These are phyloP conservation scores for Desmophyllum pertusum DNA, from an alignment of 92 coral and sea anemone species.

Conservation along the genomic window DNA sequence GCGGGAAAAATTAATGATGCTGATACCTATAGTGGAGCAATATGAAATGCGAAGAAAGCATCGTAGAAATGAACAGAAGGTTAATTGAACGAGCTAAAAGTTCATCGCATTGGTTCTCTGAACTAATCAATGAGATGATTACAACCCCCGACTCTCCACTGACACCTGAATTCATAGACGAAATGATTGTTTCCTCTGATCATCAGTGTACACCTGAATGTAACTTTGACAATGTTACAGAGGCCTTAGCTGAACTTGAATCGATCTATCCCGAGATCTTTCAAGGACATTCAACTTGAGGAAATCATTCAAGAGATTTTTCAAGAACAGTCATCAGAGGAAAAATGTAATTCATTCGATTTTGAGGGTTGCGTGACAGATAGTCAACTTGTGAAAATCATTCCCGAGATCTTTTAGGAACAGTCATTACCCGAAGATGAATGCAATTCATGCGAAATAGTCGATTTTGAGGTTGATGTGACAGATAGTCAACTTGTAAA, in stretches of 20 bases:
- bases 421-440: no score
- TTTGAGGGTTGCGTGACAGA: no score
- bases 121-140: background rate
- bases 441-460: no score
- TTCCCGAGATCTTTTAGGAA: no score
- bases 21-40: constrained; percentile 1
- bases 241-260: background rate
- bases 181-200: background rate
- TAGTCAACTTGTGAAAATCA: no score
- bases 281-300: no score
- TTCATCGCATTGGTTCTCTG: constrained; percentile 2
- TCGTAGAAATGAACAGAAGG: background rate
- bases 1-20: constrained; percentile 4
- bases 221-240: background rate
- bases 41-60: constrained; percentile 9
- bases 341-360: no score
- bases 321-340: no score
- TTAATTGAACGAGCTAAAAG: background rate
- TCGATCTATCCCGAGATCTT: background rate
- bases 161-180: background rate
- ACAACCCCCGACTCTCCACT: background rate
- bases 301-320: no score
- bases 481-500: background rate
- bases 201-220: background rate
- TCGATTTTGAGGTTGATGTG: no score